A percentile compares a stretch with the other conserved stretches of the same genome.
phyloP scores from a whole-genome alignment of 2,888 invertebrate species.

The Yponomeuta cagnagella region DNA sequence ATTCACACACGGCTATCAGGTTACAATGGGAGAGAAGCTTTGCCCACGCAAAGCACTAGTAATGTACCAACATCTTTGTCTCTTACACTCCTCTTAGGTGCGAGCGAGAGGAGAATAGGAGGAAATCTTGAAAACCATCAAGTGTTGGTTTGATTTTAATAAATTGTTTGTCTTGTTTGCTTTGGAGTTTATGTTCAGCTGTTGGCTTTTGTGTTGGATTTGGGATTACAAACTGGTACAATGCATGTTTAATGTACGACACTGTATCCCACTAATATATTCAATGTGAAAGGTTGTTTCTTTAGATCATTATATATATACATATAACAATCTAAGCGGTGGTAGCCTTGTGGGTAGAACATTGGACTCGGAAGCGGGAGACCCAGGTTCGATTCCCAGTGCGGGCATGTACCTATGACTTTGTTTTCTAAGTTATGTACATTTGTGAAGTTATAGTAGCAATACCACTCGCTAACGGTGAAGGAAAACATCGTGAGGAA shows the following conservation, averaged over 20 bases:
- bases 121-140: constrained; percentile 56
- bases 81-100: constrained; percentile 22
- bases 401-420: too few species aligned
- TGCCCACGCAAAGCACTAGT: constrained; percentile 33
- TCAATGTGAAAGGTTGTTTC: too few species aligned
- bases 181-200: neutral
- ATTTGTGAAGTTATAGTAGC: too few species aligned
- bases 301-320: too few species aligned
- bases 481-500: too few species aligned
- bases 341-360: too few species aligned
- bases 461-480: too few species aligned
- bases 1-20: constrained; percentile 56
- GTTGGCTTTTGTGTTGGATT: neutral
- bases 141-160: constrained; percentile 34
- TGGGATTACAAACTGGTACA: neutral
- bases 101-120: constrained; percentile 34
- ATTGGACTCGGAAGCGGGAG: too few species aligned
- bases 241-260: neutral
- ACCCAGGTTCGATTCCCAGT: too few species aligned
- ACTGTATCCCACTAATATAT: too few species aligned
- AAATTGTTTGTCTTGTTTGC: neutral
- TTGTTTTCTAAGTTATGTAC: too few species aligned
- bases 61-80: constrained; percentile 24
- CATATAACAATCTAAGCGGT: too few species aligned
- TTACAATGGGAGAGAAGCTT: constrained; percentile 39